These are phyloP conservation scores for Melinaea menophilus DNA, from an alignment of 2,888 invertebrate species.

Conservation along the genomic window DNA sequence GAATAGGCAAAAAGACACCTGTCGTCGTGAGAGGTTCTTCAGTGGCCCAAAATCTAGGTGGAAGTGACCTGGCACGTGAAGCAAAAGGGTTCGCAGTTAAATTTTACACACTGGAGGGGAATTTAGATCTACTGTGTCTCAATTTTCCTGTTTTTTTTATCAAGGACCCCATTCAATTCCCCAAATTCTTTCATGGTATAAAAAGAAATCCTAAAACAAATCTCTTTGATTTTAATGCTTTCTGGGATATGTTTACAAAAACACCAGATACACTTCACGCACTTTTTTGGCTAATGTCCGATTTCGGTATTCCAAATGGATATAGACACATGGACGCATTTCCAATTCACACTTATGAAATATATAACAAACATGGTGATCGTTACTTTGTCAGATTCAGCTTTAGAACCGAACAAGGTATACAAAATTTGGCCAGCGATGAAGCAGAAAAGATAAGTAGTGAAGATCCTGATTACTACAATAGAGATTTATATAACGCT, in stretches of 20 bases:
- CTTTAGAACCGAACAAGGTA: constrained; percentile 91
- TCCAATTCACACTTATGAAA: constrained; percentile 92
- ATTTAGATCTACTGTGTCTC: constrained; percentile 91
- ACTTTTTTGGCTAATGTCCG: constrained; percentile 85
- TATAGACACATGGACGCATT: constrained; percentile 93
- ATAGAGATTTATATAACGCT: constrained; percentile 90
- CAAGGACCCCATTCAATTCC: constrained; percentile 89
- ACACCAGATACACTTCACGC: constrained; percentile 89
- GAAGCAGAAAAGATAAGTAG: constrained; percentile 80
- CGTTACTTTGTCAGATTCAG: constrained; percentile 91
- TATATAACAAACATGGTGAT: constrained; percentile 85
- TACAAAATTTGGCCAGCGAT: constrained; percentile 83
- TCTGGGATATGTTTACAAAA: constrained; percentile 91
- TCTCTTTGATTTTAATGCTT: constrained; percentile 89
- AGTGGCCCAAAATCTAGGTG: constrained; percentile 89
- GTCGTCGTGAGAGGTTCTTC: constrained; percentile 86
- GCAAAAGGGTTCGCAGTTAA: constrained; percentile 92
- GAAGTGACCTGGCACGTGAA: constrained; percentile 89
- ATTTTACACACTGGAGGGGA: constrained; percentile 92
- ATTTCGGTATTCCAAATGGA: constrained; percentile 93
- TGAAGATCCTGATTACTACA: constrained; percentile 89
- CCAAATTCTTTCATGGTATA: constrained; percentile 91
- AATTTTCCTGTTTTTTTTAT: constrained; percentile 93
- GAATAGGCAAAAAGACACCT: constrained; percentile 87
- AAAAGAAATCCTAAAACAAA: constrained; percentile 93